These are phyloP conservation scores for Chromoteleia sp. DNA, from an alignment of 2,888 invertebrate genomes.

Conservation along the genomic window DNA sequence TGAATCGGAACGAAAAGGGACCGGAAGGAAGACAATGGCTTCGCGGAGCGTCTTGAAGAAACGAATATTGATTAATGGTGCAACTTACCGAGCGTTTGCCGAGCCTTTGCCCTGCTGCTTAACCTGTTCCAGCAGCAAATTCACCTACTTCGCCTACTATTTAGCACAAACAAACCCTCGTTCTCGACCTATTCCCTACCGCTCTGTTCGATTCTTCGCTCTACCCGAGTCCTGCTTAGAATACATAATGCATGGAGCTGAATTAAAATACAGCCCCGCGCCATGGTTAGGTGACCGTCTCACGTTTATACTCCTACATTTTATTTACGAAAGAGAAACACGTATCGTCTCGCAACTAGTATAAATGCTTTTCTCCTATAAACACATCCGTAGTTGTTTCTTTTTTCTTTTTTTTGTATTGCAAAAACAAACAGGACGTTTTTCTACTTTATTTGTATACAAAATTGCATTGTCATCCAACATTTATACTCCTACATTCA, in stretches of 20 bases:
- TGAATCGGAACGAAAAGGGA: conserved; percentile 40
- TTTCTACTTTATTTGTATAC: no score
- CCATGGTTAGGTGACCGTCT: conserved; percentile 60
- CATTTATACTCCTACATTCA: no score
- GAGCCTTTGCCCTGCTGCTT: conserved; percentile 48
- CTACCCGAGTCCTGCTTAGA: conserved; percentile 73
- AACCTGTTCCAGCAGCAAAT: conserved; percentile 42
- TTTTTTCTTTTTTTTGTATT: no score
- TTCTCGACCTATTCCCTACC: conserved; percentile 21
- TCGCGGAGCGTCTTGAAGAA: conserved; percentile 73
- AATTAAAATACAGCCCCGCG: conserved; percentile 81
- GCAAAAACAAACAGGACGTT: not conserved
- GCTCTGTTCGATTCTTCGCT: conserved; percentile 55
- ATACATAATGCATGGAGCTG: conserved; percentile 79
- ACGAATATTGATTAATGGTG: conserved; percentile 83
- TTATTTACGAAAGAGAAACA: conserved; percentile 24
- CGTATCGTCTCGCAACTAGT: conserved; percentile 17
- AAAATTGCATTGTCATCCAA: no score
- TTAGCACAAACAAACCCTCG: conserved; percentile 51
- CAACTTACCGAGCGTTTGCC: conserved; percentile 77
- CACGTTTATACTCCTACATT: conserved; percentile 39
- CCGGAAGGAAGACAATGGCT: conserved; percentile 45
- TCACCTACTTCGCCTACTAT: conserved; percentile 52
- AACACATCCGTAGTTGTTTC: not conserved
- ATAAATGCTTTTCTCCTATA: conserved; percentile 31